A percentile compares a stretch with the other conserved stretches of the same genome.
Evolutionary conservation across 2,888 invertebrate genomes (phyloP).

Genomic region (Drosophila koepferae): DNA sequence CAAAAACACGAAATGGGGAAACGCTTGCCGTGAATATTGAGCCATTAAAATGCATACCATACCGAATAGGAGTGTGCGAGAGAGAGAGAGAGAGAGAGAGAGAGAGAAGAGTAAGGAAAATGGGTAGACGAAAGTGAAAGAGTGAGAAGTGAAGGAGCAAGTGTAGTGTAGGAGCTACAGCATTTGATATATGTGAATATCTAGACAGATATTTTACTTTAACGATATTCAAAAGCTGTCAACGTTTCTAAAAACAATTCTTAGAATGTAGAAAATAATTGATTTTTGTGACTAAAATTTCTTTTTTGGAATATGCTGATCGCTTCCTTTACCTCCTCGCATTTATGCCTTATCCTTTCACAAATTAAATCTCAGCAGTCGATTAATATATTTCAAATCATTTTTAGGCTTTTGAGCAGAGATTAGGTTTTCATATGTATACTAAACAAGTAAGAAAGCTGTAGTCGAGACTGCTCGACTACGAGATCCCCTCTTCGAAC

Average conservation of each 20-base stretch:
- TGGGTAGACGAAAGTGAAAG: background rate
- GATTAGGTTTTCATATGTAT: no score
- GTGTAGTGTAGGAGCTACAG: background rate
- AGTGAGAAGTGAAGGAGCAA: background rate
- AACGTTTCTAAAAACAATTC: background rate
- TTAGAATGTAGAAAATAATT: no score
- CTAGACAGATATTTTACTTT: background rate
- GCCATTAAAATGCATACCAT: conserved; percentile 13
- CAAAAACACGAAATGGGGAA: conserved; percentile 11
- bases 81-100: background rate
- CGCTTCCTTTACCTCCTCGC: no score
- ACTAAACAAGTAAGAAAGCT: no score
- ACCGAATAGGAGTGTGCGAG: background rate
- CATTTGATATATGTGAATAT: background rate
- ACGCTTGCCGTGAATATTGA: conserved; percentile 11
- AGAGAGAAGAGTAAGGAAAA: background rate
- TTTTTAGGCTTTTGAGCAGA: no score
- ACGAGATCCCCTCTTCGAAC: no score
- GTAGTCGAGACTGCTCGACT: no score
- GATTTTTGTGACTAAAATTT: no score
- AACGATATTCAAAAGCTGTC: background rate
- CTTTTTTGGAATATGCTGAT: no score
- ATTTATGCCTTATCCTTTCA: no score
- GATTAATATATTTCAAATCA: no score
- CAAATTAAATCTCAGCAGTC: no score